These are phyloP conservation scores for Nymphicus hollandicus DNA, from an alignment of 2,113 vertebrate species.

Conservation along the genomic window DNA sequence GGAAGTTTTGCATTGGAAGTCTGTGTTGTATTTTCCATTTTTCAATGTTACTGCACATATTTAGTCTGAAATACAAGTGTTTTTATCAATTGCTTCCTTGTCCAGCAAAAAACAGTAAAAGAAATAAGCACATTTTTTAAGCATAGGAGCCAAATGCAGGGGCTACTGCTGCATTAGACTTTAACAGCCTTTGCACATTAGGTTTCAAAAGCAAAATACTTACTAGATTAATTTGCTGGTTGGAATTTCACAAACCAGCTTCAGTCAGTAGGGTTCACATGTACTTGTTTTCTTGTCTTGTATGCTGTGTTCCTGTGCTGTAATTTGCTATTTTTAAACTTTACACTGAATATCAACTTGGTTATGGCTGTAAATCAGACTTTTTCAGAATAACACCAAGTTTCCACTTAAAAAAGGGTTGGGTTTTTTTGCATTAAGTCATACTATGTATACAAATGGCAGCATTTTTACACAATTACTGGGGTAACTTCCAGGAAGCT, in stretches of 20 bases:
- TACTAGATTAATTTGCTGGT: background rate
- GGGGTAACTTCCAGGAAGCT: background rate
- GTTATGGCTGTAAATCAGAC: background rate
- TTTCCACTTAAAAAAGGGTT: background rate
- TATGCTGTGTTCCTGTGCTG: background rate
- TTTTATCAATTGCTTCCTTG: background rate
- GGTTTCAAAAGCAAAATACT: background rate
- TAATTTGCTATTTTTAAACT: background rate
- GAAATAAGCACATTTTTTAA: background rate
- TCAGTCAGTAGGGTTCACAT: background rate
- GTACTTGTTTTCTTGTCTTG: background rate
- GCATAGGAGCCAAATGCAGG: background rate
- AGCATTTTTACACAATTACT: background rate
- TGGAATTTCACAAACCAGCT: background rate
- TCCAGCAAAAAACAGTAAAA: background rate
- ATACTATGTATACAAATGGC: background rate
- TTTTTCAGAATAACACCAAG: background rate
- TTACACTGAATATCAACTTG: background rate
- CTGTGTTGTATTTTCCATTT: background rate
- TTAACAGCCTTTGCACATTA: background rate
- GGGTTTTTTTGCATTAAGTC: background rate
- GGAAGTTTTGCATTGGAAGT: background rate
- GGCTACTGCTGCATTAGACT: background rate
- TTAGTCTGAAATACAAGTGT: background rate
- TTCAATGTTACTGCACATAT: background rate